These are phyloP conservation scores for Xestia sexstrigata DNA, from an alignment of 2,888 invertebrate species.

Conservation along the genomic window DNA sequence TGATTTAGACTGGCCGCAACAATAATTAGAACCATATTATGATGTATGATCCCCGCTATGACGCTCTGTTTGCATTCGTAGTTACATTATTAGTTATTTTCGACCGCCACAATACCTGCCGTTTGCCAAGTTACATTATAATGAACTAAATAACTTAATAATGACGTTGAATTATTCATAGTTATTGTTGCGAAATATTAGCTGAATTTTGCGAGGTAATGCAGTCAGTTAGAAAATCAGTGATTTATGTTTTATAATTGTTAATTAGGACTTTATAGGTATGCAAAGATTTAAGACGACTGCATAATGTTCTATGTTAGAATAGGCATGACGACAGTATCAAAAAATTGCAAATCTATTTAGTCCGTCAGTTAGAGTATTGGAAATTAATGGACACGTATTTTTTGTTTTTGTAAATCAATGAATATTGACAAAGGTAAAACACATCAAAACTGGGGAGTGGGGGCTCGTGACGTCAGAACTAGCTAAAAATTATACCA, in stretches of 20 bases:
- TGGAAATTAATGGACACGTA: no score
- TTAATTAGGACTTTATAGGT: slow-evolving; percentile 27
- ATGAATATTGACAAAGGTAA: no score
- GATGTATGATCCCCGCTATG: slow-evolving; percentile 71
- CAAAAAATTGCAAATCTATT: no score
- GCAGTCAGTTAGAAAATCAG: slow-evolving; percentile 41
- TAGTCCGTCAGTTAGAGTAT: no score
- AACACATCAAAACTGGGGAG: no score
- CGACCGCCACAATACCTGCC: slow-evolving; percentile 38
- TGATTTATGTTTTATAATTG: slow-evolving; percentile 44
- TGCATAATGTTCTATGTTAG: slow-evolving; percentile 3
- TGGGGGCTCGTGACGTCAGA: no score
- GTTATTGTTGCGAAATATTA: slow-evolving; percentile 53
- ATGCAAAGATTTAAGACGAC: slow-evolving; percentile 4
- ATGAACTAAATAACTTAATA: slow-evolving; percentile 54
- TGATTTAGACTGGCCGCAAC: slow-evolving; percentile 83
- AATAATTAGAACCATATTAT: slow-evolving; percentile 83
- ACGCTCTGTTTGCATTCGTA: slow-evolving; percentile 54
- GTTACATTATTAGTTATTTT: slow-evolving; percentile 62
- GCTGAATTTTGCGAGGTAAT: slow-evolving; percentile 38
- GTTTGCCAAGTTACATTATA: slow-evolving; percentile 51
- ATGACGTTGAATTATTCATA: slow-evolving; percentile 54
- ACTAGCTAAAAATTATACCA: no score
- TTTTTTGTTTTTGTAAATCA: no score
- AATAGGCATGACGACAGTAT: no score